A percentile compares a stretch with the other conserved stretches of the same genome.
Evolutionary conservation across 2,888 invertebrate genomes (phyloP).

Genomic region (Antheraea yamamai): DNA sequence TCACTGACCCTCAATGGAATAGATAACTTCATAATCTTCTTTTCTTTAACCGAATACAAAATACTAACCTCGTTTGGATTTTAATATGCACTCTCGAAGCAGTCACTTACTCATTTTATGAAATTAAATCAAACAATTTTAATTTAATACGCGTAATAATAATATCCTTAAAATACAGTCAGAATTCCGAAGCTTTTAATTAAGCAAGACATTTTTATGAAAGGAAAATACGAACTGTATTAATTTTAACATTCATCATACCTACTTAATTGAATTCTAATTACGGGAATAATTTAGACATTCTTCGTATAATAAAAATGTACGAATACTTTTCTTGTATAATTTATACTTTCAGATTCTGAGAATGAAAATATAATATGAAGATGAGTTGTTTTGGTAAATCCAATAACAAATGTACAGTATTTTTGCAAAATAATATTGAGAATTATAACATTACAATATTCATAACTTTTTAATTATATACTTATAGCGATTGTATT

Average conservation of each 20-base stretch:
- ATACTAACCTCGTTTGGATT: neutral
- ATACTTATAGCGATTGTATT: too few species aligned
- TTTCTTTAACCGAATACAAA: neutral
- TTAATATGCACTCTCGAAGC: neutral
- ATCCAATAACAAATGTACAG: neutral
- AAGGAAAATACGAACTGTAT: conserved; percentile 20
- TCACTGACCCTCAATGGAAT: too few species aligned
- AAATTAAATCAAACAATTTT: neutral
- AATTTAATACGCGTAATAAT: neutral
- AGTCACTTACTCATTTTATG: neutral
- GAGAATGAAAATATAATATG: neutral
- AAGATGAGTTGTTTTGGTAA: neutral
- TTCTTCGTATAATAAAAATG: conserved; percentile 11
- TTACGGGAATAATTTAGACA: conserved; percentile 19
- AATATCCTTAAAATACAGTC: neutral
- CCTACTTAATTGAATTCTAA: conserved; percentile 21
- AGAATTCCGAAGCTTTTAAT: conserved; percentile 20
- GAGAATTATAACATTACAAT: conserved; percentile 14
- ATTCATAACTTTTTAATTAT: too few species aligned
- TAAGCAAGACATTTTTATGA: conserved; percentile 23
- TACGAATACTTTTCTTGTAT: conserved; percentile 6
- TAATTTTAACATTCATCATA: conserved; percentile 21
- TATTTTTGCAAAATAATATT: conserved; percentile 9
- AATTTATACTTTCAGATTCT: conserved; percentile 4
- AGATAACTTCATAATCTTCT: too few species aligned